Evolutionary conservation across 1,140 invertebrate species (phyloP).

Genomic region (Drosophila hydei): DNA sequence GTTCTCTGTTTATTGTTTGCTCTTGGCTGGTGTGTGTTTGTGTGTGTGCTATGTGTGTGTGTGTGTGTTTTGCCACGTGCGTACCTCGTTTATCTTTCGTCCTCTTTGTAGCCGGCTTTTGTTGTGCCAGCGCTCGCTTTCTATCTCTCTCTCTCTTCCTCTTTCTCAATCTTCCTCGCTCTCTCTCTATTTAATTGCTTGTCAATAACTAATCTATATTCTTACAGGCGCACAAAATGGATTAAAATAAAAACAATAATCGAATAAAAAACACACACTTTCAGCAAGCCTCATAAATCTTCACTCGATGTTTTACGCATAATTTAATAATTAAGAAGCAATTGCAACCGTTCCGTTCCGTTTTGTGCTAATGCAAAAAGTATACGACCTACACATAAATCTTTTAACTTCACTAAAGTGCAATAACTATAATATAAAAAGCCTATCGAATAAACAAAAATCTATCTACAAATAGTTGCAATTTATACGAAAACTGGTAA

Average conservation of each 20-base stretch:
- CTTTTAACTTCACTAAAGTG: slow-evolving; percentile 41
- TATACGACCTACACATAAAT: slow-evolving; percentile 64
- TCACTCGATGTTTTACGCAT: slow-evolving; percentile 18
- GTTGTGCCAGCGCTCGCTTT: slow-evolving; percentile 40
- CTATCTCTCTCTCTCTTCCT: slow-evolving; percentile 3
- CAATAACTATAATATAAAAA: slow-evolving; percentile 30
- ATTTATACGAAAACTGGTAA: slow-evolving; percentile 16
- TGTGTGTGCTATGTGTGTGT: slow-evolving; percentile 14
- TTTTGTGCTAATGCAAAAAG: slow-evolving; percentile 66
- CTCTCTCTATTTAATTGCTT: slow-evolving; percentile 34
- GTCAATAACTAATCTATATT: slow-evolving; percentile 67
- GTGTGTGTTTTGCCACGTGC: slow-evolving; percentile 42
- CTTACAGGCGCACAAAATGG: slow-evolving; percentile 49
- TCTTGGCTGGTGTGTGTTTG: slow-evolving; percentile 38
- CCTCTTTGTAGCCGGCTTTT: slow-evolving; percentile 45
- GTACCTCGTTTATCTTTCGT: slow-evolving; percentile 43
- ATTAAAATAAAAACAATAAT: slow-evolving; percentile 24
- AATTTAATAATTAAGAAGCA: slow-evolving; percentile 23
- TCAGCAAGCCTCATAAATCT: not conserved
- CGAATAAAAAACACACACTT: not conserved
- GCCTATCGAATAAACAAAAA: not conserved
- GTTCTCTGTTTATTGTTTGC: slow-evolving; percentile 52
- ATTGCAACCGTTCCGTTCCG: slow-evolving; percentile 74
- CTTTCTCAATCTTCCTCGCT: slow-evolving; percentile 4
- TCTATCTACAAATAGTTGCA: not conserved